Percentiles rank a stretch among this genome's conserved stretches.
Evolutionary conservation across 2,113 vertebrate species (phyloP).

Genomic region (rat (Rattus norvegicus)): DNA sequence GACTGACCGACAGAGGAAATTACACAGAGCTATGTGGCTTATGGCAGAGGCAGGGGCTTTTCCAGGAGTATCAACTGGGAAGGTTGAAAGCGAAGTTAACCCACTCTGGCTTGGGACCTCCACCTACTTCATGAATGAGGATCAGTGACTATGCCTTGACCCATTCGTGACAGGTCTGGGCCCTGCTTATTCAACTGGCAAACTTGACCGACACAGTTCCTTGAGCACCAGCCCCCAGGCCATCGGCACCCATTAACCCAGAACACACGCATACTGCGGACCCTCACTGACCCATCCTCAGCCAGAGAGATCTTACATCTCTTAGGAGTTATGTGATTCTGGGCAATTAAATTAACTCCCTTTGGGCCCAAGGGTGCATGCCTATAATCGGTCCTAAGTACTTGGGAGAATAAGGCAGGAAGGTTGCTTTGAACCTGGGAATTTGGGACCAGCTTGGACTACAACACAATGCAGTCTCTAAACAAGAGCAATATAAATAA

Average conservation of each 20-base stretch:
- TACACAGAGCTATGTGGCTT: conserved; percentile 60
- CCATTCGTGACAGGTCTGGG: background rate
- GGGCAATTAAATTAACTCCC: background rate
- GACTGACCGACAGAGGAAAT: conserved; percentile 76
- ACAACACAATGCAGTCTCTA: background rate
- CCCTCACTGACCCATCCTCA: background rate
- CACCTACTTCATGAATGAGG: background rate
- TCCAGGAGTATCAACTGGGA: conserved; percentile 58
- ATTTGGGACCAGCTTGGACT: background rate
- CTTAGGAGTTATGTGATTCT: background rate
- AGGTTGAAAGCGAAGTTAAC: conserved; percentile 18
- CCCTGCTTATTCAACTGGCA: background rate
- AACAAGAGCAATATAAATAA: background rate
- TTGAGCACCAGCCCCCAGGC: background rate
- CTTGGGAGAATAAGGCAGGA: background rate
- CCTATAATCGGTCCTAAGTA: background rate
- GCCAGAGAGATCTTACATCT: background rate
- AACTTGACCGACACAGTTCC: background rate
- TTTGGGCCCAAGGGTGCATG: background rate
- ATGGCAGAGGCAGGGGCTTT: conserved; percentile 72
- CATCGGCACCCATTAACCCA: background rate
- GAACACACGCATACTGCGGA: background rate
- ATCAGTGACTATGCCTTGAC: background rate
- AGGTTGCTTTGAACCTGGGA: background rate
- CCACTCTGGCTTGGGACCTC: background rate